Percentiles rank a stretch among this genome's conserved stretches.
Evolutionary conservation across 2,797 vertebrate species (phyloP).

Genomic region (Gallinago nigripennis): DNA sequence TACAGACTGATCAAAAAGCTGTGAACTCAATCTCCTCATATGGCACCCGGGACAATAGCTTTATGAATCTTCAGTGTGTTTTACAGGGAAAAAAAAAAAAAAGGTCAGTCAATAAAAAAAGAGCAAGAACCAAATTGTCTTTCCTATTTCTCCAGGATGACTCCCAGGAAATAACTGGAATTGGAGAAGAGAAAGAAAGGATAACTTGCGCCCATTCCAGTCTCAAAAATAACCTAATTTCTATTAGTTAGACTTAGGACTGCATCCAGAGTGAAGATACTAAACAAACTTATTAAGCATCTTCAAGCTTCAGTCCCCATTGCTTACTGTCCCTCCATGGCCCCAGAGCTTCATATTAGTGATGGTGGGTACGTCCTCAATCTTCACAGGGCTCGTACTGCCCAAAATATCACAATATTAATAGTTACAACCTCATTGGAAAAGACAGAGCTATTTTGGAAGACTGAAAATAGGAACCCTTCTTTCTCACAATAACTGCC

Average conservation of each 20-base stretch:
- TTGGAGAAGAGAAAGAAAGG: not conserved
- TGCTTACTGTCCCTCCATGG: not conserved
- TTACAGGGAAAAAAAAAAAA: not conserved
- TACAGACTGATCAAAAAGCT: not conserved
- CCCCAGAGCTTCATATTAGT: not conserved
- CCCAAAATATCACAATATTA: not conserved
- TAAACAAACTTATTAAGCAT: not conserved
- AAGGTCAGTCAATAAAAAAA: not conserved
- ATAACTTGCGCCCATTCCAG: not conserved
- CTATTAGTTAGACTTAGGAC: not conserved
- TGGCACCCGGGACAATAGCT: accelerated
- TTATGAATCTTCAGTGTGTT: not conserved
- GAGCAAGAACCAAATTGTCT: not conserved
- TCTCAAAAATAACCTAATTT: not conserved
- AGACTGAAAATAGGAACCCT: not conserved
- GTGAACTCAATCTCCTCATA: not conserved
- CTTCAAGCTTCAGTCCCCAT: not conserved
- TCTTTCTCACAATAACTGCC: not conserved
- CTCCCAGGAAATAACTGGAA: not conserved
- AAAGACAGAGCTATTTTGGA: not conserved
- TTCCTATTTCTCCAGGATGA: not conserved
- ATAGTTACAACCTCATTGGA: not conserved
- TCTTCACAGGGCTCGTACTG: not conserved
- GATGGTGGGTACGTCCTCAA: not conserved
- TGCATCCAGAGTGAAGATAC: not conserved